A percentile compares a stretch with the other conserved stretches of the same genome.
phyloP scores from a whole-genome alignment of 2,888 invertebrate genomes.

The Orchesellides sinensis region DNA sequence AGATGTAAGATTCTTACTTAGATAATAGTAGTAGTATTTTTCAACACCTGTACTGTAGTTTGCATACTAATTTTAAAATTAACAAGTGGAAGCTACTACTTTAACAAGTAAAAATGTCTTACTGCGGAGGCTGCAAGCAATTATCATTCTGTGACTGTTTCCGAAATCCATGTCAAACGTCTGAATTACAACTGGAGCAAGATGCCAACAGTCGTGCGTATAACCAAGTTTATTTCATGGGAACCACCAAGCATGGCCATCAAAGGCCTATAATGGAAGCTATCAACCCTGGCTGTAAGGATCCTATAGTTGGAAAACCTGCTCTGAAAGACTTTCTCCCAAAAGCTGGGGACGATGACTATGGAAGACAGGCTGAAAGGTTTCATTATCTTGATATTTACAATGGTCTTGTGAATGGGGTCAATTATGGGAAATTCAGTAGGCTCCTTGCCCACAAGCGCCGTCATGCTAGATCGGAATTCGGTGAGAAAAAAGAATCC shows the following conservation, averaged over 20 bases:
- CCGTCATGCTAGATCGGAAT: conserved; percentile 66
- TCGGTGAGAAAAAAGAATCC: conserved; percentile 48
- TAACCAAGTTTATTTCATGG: conserved; percentile 55
- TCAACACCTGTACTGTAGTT: too few species aligned
- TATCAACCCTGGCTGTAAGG: conserved; percentile 67
- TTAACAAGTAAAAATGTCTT: conserved; percentile 19
- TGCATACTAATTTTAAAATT: conserved; percentile 19
- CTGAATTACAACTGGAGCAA: conserved; percentile 27
- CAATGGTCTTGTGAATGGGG: conserved; percentile 71
- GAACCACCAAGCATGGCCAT: conserved; percentile 63
- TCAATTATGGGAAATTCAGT: conserved; percentile 69
- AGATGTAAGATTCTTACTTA: too few species aligned
- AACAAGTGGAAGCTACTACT: neutral
- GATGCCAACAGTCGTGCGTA: conserved; percentile 50
- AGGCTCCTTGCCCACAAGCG: conserved; percentile 66
- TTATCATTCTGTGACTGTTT: conserved; percentile 40
- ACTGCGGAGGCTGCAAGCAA: conserved; percentile 27
- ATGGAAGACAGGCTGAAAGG: conserved; percentile 67
- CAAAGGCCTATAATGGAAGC: conserved; percentile 70
- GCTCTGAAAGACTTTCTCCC: conserved; percentile 66
- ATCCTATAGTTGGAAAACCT: conserved; percentile 66
- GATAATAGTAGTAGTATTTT: too few species aligned
- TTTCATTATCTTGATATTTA: conserved; percentile 70
- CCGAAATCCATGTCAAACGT: conserved; percentile 33
- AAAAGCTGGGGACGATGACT: conserved; percentile 51